Percentiles rank a stretch among this genome's conserved stretches.
phyloP scores from a whole-genome alignment of 2,113 vertebrate genomes.

The Gambusia holbrooki region DNA sequence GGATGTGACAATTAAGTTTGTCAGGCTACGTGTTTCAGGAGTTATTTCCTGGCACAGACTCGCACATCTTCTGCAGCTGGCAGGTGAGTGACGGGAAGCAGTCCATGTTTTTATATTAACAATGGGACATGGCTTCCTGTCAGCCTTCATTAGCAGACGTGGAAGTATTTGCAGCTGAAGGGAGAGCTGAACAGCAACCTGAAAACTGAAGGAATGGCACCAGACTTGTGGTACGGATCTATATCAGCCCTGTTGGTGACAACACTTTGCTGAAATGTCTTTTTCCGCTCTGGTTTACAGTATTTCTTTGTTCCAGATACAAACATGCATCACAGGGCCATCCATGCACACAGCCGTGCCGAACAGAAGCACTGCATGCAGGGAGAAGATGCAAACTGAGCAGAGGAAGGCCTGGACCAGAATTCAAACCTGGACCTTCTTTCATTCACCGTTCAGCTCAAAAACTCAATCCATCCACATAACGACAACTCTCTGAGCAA shows the following conservation, averaged over 20 bases:
- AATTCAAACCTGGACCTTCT: no score
- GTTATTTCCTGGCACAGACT: slow-evolving; percentile 42
- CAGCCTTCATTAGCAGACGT: slow-evolving; percentile 10
- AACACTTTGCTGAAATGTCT: no score
- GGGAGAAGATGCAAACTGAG: background rate
- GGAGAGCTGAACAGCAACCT: background rate
- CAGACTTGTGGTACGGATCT: background rate
- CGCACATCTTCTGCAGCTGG: slow-evolving; percentile 23
- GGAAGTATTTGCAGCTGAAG: background rate
- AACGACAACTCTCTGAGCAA: no score
- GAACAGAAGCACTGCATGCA: background rate
- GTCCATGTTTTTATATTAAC: slow-evolving; percentile 30
- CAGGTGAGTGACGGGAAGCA: slow-evolving; percentile 49
- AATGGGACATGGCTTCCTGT: slow-evolving; percentile 29
- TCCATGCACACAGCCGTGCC: background rate
- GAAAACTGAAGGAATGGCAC: background rate
- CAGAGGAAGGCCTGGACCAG: no score
- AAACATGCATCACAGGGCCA: background rate
- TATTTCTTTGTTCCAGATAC: background rate
- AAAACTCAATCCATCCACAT: no score
- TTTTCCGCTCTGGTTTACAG: no score
- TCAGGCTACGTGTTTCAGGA: slow-evolving; percentile 29
- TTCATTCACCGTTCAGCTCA: no score
- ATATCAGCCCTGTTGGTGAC: background rate
- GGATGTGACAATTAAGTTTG: slow-evolving; percentile 43